Evolutionary conservation across 2,888 invertebrate genomes (phyloP).

Genomic region (Mythimna lalbum): DNA sequence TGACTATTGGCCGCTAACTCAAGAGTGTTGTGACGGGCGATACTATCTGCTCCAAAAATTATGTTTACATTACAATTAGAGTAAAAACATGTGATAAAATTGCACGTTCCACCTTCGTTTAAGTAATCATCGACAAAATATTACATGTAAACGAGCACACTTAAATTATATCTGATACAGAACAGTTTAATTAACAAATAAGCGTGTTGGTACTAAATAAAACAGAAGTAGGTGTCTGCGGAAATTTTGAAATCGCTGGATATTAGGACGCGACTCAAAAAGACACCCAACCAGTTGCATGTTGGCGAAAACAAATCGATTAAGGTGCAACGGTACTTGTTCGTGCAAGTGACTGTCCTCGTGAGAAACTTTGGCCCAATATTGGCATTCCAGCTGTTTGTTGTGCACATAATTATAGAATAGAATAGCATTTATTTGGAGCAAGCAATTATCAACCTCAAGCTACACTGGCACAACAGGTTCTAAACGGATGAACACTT

Average conservation of each 20-base stretch:
- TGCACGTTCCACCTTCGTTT: conserved; percentile 13
- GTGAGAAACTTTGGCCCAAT: conserved; percentile 66
- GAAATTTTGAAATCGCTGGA: not conserved
- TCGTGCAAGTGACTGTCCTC: conserved; percentile 61
- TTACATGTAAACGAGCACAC: conserved; percentile 28
- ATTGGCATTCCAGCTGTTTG: conserved; percentile 66
- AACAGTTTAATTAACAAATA: conserved; percentile 19
- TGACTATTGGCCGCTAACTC: not conserved
- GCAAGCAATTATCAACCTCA: conserved; percentile 52
- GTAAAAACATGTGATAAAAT: conserved; percentile 20
- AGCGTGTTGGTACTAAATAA: conserved; percentile 14
- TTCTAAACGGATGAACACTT: conserved; percentile 44
- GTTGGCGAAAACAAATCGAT: conserved; percentile 53
- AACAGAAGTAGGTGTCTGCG: not conserved
- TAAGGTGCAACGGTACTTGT: conserved; percentile 49
- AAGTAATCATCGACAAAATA: conserved; percentile 25
- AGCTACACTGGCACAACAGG: conserved; percentile 43
- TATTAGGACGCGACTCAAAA: conserved; percentile 11
- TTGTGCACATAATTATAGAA: conserved; percentile 57
- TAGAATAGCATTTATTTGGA: no score
- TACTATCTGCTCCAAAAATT: conserved; percentile 17
- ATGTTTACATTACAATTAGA: conserved; percentile 26
- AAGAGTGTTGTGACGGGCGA: conserved; percentile 2
- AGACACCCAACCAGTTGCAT: conserved; percentile 29
- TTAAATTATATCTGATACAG: conserved; percentile 16